phyloP scores from a whole-genome alignment of 64 coral and sea anemone genomes.

The Acropora yongei region DNA sequence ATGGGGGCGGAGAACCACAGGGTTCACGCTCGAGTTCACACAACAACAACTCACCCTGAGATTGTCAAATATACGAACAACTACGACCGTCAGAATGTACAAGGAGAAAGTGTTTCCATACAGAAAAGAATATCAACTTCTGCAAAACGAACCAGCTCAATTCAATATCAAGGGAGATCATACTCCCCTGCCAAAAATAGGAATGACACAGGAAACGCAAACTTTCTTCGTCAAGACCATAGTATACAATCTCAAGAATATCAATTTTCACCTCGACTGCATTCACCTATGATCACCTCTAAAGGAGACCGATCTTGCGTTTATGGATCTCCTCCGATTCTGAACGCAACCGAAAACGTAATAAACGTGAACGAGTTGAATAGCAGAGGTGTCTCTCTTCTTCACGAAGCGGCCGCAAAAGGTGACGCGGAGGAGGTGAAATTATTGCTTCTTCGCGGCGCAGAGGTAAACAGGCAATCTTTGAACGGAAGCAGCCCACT shows the following conservation, averaged over 20 bases:
- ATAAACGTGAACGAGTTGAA: slow-evolving; percentile 79
- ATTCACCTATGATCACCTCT: neutral
- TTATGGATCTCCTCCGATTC: neutral
- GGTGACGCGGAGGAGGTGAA: slow-evolving; percentile 64
- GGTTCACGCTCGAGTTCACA: neutral
- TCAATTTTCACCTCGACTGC: neutral
- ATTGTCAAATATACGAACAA: neutral
- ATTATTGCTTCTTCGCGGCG: slow-evolving; percentile 68
- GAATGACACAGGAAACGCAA: neutral
- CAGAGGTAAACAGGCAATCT: slow-evolving; percentile 90
- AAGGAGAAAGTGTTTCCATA: neutral
- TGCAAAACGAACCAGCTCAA: neutral
- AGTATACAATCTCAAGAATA: neutral
- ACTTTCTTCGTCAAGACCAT: neutral
- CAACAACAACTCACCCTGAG: neutral
- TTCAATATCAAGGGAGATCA: neutral
- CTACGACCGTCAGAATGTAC: neutral
- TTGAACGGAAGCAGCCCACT: slow-evolving; percentile 81
- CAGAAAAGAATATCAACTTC: slow-evolving; percentile 8
- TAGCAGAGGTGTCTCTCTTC: slow-evolving; percentile 69
- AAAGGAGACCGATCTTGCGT: neutral
- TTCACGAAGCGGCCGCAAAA: slow-evolving; percentile 71
- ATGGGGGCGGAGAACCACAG: slow-evolving; percentile 16
- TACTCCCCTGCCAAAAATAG: neutral
- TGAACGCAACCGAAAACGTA: slow-evolving; percentile 18